Conservation (phyloP, 2,888 invertebrate species). For the Sussaba pulchella region DNA sequence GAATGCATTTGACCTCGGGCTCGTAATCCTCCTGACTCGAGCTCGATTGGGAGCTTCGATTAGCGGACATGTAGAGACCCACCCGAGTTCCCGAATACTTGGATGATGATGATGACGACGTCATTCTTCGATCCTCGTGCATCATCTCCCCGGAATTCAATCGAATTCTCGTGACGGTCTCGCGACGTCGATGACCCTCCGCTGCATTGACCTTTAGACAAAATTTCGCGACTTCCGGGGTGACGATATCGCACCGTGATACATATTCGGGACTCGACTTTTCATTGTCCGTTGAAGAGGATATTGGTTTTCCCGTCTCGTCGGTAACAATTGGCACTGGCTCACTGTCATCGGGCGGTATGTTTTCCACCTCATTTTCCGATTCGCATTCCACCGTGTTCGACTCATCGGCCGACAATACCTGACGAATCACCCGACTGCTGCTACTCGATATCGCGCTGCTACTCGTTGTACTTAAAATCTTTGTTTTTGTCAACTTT, state of each 20-base stretch:
- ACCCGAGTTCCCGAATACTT: constrained; percentile 85
- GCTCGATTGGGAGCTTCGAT: constrained; percentile 88
- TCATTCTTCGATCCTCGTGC: constrained; percentile 44
- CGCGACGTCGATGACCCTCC: constrained; percentile 50
- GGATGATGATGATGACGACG: constrained; percentile 58
- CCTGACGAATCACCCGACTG: constrained; percentile 49
- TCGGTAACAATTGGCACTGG: constrained; percentile 69
- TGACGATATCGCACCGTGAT: neutral
- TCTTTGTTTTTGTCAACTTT: constrained; percentile 67
- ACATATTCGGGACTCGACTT: constrained; percentile 14
- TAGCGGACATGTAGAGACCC: constrained; percentile 86
- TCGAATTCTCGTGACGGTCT: constrained; percentile 67
- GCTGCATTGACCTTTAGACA: constrained; percentile 47
- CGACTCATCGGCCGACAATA: constrained; percentile 75
- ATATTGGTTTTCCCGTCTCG: constrained; percentile 70
- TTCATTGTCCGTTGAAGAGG: constrained; percentile 53
- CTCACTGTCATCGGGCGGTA: constrained; percentile 68
- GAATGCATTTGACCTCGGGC: constrained; percentile 85
- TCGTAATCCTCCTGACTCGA: constrained; percentile 90
- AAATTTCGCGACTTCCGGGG: constrained; percentile 53
- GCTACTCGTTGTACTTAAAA: constrained; percentile 48
- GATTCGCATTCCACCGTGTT: constrained; percentile 80
- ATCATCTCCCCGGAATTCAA: constrained; percentile 65
- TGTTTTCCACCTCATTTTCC: constrained; percentile 80
- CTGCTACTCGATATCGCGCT: constrained; percentile 33